Base-by-base conservation (phyloP, 2,113 vertebrate species). In the Macquaria australasica region DNA sequence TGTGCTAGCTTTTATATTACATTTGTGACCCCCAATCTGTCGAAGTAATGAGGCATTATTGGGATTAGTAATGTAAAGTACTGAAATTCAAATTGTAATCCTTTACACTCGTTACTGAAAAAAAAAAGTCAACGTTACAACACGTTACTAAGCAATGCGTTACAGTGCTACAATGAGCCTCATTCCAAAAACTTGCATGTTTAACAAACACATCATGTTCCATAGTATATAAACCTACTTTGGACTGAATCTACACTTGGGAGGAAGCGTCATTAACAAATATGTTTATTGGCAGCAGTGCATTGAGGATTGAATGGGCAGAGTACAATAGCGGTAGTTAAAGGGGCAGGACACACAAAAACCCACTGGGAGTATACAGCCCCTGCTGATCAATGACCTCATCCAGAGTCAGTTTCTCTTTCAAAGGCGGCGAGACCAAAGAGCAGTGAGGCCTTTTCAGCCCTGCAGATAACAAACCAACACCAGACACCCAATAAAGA, bases 401-500 rank as follows among this genome's bases (percentile, higher is more conserved):
- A 95, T 94, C 93, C 87, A 92, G 91, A 94, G 93, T 94, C 93
- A 94, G 85, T 88, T 88, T 90, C 77, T 91, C 89, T 94, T 94
- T 96, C 88, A 96, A 93, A 93, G 94, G 91, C 94, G 92, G 96
- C n/a, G 55, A 94, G 92, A 96, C 95, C 95, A 96, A 96, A 96
- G 95, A 94, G 91, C 86, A 91, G 82, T 58, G 91, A 84, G 89
- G 87, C 90, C 93, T 93, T 95, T 96, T 95, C 90, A 95, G 90
- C 85, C 67, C 48, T 16, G 79, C 91, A 91, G 94, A 95, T 96
- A 95, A 96, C 95, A 96, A 96, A 95, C 94, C 94, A 95, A 95
- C 96, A 96, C 96, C 95, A 96, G 95, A 96, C 95, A 94, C 87
- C 95, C 95, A 96, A 95, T 96, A 96, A 96, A 96, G 93, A 95